Base-by-base conservation (phyloP, 2,888 invertebrate species). In the Pachliopta kotzebuea region DNA sequence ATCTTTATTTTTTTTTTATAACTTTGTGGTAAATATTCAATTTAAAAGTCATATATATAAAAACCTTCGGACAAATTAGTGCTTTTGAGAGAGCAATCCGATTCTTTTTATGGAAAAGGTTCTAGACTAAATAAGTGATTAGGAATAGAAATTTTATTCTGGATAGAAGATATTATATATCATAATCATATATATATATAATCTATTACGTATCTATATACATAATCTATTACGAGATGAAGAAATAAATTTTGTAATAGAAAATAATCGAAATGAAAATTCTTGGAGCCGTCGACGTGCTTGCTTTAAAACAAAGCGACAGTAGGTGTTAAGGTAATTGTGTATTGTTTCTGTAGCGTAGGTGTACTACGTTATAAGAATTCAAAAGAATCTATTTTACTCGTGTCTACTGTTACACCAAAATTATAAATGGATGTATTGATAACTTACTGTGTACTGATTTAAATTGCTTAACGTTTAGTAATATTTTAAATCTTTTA, bases 301-400 rank as follows among this genome's bases (percentile, higher is more conserved):
- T 14, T 23, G 55, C 24, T 21, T 23, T 50, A 55, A 60, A 37
- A 49, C 58, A 63, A 63, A 59, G n/a, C n/a, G 62, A 68, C 81
- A 81, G 85, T 87, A 85, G 85, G 86, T 83, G 85, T 83, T 79
- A 76, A 69, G 71, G 77, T 84, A 86, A 88, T 89, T 80, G 85
- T 80, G 84, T 80, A 89, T 89, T 90, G 88, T 90, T 80, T 84
- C 75, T 68, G 62, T 72, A 64, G 72, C 72, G 86, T 88, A 75
- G 86, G 87, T 74, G 86, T 74, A 68, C 66, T 65, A 72, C 72
- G 75, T 71, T 73, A 53, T 66, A 66, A 65, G 64, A 72, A 68
- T 72, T 31, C 18, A 45, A 65, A 42, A 65, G 71, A 69, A 76
- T 56, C 23, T 75, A 74, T 78, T 79, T 78, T 74, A 83, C 78